Evolutionary conservation across 2,888 invertebrate species (phyloP).

Genomic region (Hyalella azteca): DNA sequence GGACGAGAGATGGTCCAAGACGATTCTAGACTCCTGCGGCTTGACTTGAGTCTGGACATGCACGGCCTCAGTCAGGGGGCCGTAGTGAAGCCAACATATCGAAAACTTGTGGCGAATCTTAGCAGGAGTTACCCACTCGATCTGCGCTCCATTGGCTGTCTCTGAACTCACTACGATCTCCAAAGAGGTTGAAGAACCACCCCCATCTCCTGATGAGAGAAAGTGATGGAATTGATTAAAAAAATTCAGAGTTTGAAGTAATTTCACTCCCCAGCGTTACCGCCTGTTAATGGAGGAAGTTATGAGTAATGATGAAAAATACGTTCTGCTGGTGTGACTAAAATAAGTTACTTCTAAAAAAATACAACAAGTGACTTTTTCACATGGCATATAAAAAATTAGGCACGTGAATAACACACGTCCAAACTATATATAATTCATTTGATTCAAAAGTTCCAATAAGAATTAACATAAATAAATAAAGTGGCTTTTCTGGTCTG

Average conservation of each 20-base stretch:
- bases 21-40: conserved; percentile 38
- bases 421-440: not conserved
- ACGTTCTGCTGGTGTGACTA: too few species aligned
- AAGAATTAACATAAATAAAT: too few species aligned
- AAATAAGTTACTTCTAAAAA: too few species aligned
- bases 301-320: too few species aligned
- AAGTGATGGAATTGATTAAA: too few species aligned
- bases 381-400: too few species aligned
- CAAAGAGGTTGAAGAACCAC: not conserved
- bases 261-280: too few species aligned
- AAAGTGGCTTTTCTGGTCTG: too few species aligned
- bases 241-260: too few species aligned
- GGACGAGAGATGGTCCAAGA: conserved; percentile 41
- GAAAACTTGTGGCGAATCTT: conserved; percentile 22
- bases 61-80: conserved; percentile 45
- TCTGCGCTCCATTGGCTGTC: not conserved
- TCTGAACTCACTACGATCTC: conserved; percentile 23
- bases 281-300: too few species aligned
- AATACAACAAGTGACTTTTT: too few species aligned
- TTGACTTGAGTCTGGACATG: conserved; percentile 47
- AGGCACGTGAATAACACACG: not conserved
- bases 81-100: conserved; percentile 50
- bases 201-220: not conserved
- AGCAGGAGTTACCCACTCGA: conserved; percentile 2
- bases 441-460: not conserved